Conservation (phyloP, 2,113 vertebrate genomes). For the Grantiella picta region DNA sequence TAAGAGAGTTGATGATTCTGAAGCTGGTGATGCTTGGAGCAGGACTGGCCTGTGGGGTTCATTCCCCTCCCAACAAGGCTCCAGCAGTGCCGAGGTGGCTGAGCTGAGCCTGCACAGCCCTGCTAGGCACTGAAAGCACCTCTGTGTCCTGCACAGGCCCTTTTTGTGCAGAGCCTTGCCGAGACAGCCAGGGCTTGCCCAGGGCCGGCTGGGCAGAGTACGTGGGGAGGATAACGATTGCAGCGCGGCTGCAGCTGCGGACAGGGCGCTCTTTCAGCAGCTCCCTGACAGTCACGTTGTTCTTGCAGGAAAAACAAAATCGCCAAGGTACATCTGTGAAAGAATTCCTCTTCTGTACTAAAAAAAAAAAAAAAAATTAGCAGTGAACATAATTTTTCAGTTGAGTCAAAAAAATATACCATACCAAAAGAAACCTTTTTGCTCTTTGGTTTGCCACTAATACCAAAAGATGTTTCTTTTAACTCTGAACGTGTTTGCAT, state of each 20-base stretch:
- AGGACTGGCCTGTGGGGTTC: rapidly evolving
- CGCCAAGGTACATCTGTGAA: background rate
- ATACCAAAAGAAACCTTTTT: background rate
- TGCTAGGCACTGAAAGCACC: background rate
- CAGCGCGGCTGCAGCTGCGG: background rate
- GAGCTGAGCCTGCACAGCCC: background rate
- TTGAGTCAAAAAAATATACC: rapidly evolving
- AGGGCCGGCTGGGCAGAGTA: background rate
- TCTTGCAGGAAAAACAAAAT: background rate
- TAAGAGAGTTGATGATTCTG: background rate
- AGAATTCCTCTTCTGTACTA: background rate
- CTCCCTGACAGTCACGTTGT: background rate
- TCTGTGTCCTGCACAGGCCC: constrained; percentile 42
- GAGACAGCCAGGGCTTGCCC: background rate
- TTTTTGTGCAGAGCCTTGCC: constrained; percentile 3
- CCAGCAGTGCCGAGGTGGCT: background rate
- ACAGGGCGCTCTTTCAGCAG: background rate
- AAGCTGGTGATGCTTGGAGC: rapidly evolving
- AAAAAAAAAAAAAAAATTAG: background rate
- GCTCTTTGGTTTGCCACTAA: background rate
- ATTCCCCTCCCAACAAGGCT: background rate
- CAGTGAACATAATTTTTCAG: background rate
- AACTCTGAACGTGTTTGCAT: background rate
- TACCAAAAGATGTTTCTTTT: background rate
- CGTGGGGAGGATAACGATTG: background rate